These are phyloP conservation scores for Pluvialis apricaria DNA, from an alignment of 2,113 vertebrate genomes.

Conservation along the genomic window DNA sequence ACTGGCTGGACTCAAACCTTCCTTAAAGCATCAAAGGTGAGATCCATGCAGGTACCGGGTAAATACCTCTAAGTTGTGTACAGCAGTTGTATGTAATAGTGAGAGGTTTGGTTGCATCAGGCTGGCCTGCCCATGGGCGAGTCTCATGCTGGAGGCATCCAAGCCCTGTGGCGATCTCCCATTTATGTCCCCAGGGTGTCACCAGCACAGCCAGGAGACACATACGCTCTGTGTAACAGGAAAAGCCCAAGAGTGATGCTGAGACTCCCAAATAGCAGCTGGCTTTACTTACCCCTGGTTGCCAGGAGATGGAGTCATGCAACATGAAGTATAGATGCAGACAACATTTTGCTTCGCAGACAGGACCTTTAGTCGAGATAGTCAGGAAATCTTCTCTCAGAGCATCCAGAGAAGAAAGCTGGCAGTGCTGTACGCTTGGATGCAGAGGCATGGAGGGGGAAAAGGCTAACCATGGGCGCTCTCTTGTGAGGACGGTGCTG, in stretches of 20 bases:
- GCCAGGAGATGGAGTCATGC: conserved; percentile 53
- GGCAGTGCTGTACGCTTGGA: background rate
- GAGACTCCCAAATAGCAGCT: background rate
- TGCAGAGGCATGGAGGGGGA: background rate
- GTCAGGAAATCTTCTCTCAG: background rate
- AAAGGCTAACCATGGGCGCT: background rate
- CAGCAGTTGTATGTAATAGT: background rate
- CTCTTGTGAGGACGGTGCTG: background rate
- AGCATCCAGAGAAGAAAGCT: background rate
- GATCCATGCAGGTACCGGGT: background rate
- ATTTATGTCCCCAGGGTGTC: background rate
- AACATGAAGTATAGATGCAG: background rate
- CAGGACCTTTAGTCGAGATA: background rate
- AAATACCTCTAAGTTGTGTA: background rate
- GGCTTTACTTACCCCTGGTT: conserved; percentile 28
- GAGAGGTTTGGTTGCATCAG: background rate
- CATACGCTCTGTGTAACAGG: accelerated
- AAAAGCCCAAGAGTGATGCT: background rate
- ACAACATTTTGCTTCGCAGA: background rate
- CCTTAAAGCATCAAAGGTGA: background rate
- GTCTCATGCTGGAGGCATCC: background rate
- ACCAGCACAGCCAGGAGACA: background rate
- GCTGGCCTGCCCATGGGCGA: background rate
- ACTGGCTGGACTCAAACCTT: background rate
- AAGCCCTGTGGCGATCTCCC: background rate